Percentiles rank a stretch among this genome's conserved stretches.
Evolutionary conservation across 2,797 vertebrate genomes (phyloP).

Genomic region (Chanos chanos): DNA sequence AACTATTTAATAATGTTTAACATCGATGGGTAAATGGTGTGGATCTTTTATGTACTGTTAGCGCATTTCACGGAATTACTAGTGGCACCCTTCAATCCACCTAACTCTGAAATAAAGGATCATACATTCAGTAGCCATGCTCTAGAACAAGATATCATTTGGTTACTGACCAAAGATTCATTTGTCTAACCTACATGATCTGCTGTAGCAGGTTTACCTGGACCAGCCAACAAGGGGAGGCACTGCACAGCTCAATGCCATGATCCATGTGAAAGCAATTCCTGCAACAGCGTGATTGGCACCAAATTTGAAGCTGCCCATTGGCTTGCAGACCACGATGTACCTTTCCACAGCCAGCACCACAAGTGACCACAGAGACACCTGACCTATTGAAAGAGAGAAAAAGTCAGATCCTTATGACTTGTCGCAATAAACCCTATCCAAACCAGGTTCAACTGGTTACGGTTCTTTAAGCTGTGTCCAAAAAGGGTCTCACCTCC

Average conservation of each 20-base stretch:
- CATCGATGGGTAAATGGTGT: too few relatives aligned
- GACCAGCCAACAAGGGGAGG: slow-evolving; percentile 78
- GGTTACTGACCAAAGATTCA: too few relatives aligned
- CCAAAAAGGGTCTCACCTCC: slow-evolving; percentile 62
- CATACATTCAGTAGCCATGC: too few relatives aligned
- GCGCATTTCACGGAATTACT: too few relatives aligned
- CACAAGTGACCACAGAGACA: slow-evolving; percentile 66
- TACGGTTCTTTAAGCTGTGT: neutral
- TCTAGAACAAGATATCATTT: too few relatives aligned
- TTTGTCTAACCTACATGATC: neutral
- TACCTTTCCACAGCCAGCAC: slow-evolving; percentile 70
- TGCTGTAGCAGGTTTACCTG: slow-evolving; percentile 58
- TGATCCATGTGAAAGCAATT: slow-evolving; percentile 73
- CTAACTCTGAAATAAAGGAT: too few relatives aligned
- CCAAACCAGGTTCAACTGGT: neutral
- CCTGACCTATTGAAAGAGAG: slow-evolving; percentile 47
- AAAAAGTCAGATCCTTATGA: neutral
- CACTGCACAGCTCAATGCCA: slow-evolving; percentile 67
- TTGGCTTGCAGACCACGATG: slow-evolving; percentile 79
- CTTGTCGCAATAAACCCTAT: neutral
- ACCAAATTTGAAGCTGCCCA: slow-evolving; percentile 79
- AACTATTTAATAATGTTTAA: too few relatives aligned
- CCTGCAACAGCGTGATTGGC: slow-evolving; percentile 62
- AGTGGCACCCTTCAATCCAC: too few relatives aligned
- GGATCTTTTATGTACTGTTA: too few relatives aligned